Evolutionary conservation across 30 jellyfish, hydroid and myxozoan species (phyloP).

Genomic region (Chrysaora quinquecirrha): DNA sequence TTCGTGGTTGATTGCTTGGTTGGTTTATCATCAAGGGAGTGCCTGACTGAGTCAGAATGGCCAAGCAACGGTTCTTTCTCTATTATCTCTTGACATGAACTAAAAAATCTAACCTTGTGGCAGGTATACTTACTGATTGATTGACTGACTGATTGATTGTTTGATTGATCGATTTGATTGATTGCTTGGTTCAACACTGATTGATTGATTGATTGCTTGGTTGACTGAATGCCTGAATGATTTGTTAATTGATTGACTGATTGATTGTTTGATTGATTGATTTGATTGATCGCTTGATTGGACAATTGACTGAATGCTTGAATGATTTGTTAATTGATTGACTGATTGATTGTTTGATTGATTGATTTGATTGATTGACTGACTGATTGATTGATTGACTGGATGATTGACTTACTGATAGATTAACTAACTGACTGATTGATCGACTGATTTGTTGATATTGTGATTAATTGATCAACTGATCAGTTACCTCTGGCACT

Average conservation of each 20-base stretch:
- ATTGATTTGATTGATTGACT: background rate
- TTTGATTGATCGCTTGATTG: background rate
- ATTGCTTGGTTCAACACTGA: background rate
- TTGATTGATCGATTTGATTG: too few species aligned
- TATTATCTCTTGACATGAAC: too few species aligned
- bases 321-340: too few species aligned
- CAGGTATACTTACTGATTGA: background rate
- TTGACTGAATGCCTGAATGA: background rate
- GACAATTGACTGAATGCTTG: background rate
- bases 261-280: background rate
- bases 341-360: background rate
- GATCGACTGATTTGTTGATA: background rate
- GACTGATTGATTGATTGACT: background rate
- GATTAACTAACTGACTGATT: background rate
- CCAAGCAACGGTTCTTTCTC: too few species aligned
- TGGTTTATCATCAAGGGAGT: too few species aligned
- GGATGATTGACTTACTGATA: background rate
- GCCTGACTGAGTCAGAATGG: too few species aligned
- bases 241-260: background rate
- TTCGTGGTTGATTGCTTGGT: too few species aligned
- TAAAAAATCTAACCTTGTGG: too few species aligned
- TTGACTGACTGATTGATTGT: too few species aligned
- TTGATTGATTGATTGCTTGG: background rate
- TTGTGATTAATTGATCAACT: background rate
- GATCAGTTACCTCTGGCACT: conserved; percentile 68